Conservation (phyloP, 2,888 invertebrate species). For the Caenorhabditis uteleia region DNA sequence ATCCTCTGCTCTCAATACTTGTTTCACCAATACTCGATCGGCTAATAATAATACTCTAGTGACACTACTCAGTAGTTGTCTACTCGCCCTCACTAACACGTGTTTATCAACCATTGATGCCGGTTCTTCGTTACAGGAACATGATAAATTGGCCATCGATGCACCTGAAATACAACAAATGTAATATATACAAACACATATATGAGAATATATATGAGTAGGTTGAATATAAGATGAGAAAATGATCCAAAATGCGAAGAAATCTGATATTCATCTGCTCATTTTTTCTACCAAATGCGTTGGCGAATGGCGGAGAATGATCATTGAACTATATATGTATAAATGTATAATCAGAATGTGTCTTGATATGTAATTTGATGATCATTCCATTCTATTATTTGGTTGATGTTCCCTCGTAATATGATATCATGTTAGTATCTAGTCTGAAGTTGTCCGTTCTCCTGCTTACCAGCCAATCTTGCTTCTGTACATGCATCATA, state of each 20-base stretch:
- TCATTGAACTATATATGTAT: no score
- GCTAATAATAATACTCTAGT: conserved; percentile 93
- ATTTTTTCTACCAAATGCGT: no score
- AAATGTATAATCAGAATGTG: no score
- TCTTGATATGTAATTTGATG: no score
- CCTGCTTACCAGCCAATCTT: conserved; percentile 83
- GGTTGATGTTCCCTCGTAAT: no score
- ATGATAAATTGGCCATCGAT: conserved; percentile 63
- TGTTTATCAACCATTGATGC: conserved; percentile 42
- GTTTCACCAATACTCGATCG: conserved; percentile 95
- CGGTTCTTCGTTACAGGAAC: conserved; percentile 37
- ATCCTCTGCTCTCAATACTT: conserved; percentile 91
- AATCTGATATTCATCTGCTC: no score
- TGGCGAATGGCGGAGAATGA: no score
- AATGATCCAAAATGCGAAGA: background rate
- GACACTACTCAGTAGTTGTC: conserved; percentile 90
- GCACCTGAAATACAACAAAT: conserved; percentile 44
- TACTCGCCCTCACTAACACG: conserved; percentile 85
- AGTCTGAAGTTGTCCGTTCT: no score
- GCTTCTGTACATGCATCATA: conserved; percentile 97
- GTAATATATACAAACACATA: background rate
- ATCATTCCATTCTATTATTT: no score
- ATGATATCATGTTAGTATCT: no score
- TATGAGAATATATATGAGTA: background rate
- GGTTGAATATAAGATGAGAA: background rate